These are phyloP conservation scores for Meloidogyne exigua DNA, from an alignment of 1,140 invertebrate genomes.

Conservation along the genomic window DNA sequence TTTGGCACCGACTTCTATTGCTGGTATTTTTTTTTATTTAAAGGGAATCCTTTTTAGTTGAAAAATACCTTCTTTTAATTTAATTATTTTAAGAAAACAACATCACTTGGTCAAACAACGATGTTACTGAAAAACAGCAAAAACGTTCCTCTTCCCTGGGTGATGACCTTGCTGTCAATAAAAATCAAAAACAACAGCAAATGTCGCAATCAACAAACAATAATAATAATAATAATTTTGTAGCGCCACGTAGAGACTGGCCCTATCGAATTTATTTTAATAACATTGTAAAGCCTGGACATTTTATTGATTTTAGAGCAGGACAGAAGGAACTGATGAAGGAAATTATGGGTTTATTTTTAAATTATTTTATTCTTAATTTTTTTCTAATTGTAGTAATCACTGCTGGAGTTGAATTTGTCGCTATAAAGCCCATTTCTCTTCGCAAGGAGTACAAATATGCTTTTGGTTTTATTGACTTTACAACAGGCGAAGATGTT, in stretches of 20 bases:
- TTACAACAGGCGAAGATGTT: slow-evolving; percentile 16
- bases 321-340: slow-evolving; percentile 21
- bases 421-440: slow-evolving; percentile 20
- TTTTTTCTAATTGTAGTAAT: slow-evolving; percentile 12
- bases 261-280: slow-evolving; percentile 23
- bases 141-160: neutral
- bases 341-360: slow-evolving; percentile 6
- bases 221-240: neutral
- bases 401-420: slow-evolving; percentile 20
- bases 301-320: slow-evolving; percentile 7
- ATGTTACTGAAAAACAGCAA: neutral
- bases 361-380: neutral
- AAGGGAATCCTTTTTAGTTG: too few species aligned
- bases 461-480: slow-evolving; percentile 26
- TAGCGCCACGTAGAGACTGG: slow-evolving; percentile 24
- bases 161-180: neutral
- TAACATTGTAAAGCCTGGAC: slow-evolving; percentile 16
- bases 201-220: slow-evolving; percentile 1
- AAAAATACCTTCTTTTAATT: neutral
- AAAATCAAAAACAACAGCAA: slow-evolving; percentile 4
- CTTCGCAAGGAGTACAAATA: slow-evolving; percentile 16
- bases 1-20: neutral
- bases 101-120: neutral
- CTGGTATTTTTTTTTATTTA: too few species aligned
- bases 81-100: neutral